These are phyloP conservation scores for Turnix velox DNA, from an alignment of 2,113 vertebrate species.

Conservation along the genomic window DNA sequence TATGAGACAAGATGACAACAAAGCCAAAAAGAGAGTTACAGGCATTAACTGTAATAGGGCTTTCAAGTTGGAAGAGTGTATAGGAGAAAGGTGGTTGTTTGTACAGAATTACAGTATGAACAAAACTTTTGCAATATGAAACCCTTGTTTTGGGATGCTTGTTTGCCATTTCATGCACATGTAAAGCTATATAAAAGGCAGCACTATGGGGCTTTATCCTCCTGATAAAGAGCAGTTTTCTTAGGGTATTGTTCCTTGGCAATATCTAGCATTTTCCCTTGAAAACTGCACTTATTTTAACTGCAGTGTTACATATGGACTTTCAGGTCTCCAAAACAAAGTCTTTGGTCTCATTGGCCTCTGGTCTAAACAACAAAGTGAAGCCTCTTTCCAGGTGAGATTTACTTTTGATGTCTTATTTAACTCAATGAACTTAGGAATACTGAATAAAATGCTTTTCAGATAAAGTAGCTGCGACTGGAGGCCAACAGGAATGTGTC, in stretches of 20 bases:
- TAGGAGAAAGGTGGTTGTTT: neutral
- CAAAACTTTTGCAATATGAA: neutral
- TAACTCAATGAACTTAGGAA: neutral
- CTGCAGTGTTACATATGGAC: neutral
- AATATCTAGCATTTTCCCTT: neutral
- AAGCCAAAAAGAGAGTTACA: neutral
- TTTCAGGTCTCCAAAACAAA: conserved; percentile 63
- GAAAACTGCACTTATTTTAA: neutral
- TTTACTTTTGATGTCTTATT: neutral
- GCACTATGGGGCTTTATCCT: neutral
- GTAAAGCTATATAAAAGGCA: neutral
- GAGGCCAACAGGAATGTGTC: neutral
- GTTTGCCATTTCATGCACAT: neutral
- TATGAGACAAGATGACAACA: neutral
- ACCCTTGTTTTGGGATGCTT: neutral
- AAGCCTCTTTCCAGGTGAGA: conserved; percentile 54
- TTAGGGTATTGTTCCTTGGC: neutral
- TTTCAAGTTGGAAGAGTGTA: neutral
- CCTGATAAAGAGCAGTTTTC: neutral
- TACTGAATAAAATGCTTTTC: neutral
- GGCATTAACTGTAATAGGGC: neutral
- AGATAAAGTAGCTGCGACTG: neutral
- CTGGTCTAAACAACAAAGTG: conserved; percentile 12
- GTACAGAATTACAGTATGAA: neutral
- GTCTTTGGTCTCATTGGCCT: conserved; percentile 29